These are phyloP conservation scores for Phymastichus coffea DNA, from an alignment of 1,140 invertebrate species.

Conservation along the genomic window DNA sequence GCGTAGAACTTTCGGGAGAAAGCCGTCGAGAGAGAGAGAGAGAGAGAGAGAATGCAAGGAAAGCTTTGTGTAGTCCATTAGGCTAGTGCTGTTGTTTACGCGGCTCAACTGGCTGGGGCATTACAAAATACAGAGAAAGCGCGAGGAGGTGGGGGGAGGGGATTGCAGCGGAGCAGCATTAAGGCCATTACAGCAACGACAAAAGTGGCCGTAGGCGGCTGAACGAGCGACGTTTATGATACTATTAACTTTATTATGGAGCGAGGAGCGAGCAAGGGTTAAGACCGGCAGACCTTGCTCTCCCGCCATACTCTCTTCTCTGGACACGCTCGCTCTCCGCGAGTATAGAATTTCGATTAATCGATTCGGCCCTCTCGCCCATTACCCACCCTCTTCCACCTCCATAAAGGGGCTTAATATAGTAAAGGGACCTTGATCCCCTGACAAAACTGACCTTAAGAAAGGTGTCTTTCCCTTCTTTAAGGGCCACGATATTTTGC, in stretches of 20 bases:
- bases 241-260: slow-evolving; percentile 47
- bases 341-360: slow-evolving; percentile 50
- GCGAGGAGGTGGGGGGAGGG: too few species aligned
- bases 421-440: slow-evolving; percentile 31
- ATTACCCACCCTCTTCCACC: slow-evolving; percentile 31
- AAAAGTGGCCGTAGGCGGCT: slow-evolving; percentile 38
- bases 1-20: not conserved
- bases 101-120: not conserved
- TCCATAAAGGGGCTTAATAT: slow-evolving; percentile 46
- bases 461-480: too few species aligned
- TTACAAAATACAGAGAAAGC: slow-evolving; percentile 7
- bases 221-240: slow-evolving; percentile 44
- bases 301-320: not conserved
- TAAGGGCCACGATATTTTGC: too few species aligned
- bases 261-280: slow-evolving; percentile 25
- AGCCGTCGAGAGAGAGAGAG: not conserved
- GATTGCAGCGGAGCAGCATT: not conserved
- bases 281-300: not conserved
- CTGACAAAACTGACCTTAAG: not conserved
- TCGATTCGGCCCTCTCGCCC: slow-evolving; percentile 37
- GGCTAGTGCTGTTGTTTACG: not conserved
- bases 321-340: not conserved
- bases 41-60: not conserved
- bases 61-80: not conserved
- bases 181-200: slow-evolving; percentile 26